Conservation (phyloP, 2,113 vertebrate species). For the Himantopus leucocephalus region DNA sequence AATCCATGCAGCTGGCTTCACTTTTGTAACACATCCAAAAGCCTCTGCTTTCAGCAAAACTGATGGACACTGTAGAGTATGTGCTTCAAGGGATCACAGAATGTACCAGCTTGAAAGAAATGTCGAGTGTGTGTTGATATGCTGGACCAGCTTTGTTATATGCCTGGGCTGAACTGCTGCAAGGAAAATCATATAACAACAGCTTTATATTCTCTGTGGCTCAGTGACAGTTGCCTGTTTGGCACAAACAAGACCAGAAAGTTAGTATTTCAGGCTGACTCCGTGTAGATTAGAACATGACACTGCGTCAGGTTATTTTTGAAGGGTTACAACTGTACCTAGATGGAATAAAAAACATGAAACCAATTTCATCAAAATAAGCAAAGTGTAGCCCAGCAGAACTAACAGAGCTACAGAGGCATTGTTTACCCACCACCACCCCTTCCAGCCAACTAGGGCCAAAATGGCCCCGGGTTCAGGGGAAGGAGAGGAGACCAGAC, state of each 20-base stretch:
- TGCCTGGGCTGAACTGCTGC: neutral
- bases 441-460: neutral
- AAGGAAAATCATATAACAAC: neutral
- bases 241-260: neutral
- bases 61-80: fast-evolving
- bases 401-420: neutral
- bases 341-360: neutral
- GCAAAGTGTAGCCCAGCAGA: neutral
- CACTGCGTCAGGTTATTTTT: neutral
- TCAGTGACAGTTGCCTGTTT: neutral
- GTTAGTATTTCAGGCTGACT: neutral
- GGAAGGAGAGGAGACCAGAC: neutral
- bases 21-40: neutral
- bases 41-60: neutral
- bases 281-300: neutral
- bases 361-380: neutral
- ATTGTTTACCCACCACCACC: neutral
- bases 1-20: neutral
- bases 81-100: neutral
- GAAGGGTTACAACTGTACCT: neutral
- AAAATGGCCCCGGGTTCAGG: neutral
- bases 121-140: neutral
- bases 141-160: neutral
- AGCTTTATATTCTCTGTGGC: neutral
- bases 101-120: neutral